Conservation (phyloP, 2,888 invertebrate species). For the Cheilosia impressa region DNA sequence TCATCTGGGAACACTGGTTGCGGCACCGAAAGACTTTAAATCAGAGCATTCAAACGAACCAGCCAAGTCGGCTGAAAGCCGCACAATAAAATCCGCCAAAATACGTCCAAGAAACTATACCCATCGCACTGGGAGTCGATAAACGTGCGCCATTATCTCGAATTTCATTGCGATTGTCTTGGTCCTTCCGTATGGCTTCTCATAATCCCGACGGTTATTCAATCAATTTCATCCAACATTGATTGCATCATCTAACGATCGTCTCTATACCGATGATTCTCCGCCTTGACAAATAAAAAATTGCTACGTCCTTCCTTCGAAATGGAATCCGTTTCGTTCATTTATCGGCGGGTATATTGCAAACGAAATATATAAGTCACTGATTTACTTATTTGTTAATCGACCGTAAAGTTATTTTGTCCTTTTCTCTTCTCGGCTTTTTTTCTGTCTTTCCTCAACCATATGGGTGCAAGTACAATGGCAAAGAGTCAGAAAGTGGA, state of each 20-base stretch:
- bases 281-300: slow-evolving; percentile 20
- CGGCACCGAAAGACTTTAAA: too few species aligned
- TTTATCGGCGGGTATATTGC: slow-evolving; percentile 39
- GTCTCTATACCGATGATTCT: slow-evolving; percentile 39
- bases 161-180: not conserved
- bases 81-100: too few species aligned
- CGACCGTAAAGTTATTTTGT: slow-evolving; percentile 70
- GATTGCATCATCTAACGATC: slow-evolving; percentile 71
- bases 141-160: not conserved
- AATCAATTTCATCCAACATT: slow-evolving; percentile 72
- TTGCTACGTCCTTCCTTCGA: slow-evolving; percentile 13
- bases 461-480: slow-evolving; percentile 41
- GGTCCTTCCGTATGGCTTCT: not conserved
- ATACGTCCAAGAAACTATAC: too few species aligned
- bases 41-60: too few species aligned
- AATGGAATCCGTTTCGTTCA: slow-evolving; percentile 10
- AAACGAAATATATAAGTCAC: slow-evolving; percentile 34
- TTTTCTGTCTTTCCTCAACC: slow-evolving; percentile 1
- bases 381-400: slow-evolving; percentile 75
- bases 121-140: not conserved
- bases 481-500: slow-evolving; percentile 4
- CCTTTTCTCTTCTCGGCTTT: slow-evolving; percentile 26
- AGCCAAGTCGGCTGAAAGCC: too few species aligned
- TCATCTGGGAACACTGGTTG: too few species aligned
- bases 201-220: slow-evolving; percentile 49